These are phyloP conservation scores for Cavia aperea DNA, from an alignment of 2,113 vertebrate genomes.

Conservation along the genomic window DNA sequence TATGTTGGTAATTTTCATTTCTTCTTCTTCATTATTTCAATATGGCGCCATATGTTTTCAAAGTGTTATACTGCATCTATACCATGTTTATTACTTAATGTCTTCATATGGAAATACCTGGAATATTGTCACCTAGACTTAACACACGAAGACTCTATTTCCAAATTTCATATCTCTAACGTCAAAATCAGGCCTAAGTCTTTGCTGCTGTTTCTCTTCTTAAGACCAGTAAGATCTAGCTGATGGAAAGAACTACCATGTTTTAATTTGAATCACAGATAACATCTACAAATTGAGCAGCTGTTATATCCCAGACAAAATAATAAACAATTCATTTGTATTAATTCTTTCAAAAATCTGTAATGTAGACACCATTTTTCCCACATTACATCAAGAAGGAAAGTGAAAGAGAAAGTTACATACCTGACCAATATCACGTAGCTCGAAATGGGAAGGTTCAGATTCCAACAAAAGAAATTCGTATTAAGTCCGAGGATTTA, in stretches of 20 bases:
- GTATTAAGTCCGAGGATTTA: too few species aligned
- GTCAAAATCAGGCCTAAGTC: not conserved
- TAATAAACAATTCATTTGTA: not conserved
- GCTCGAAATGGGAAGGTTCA: not conserved
- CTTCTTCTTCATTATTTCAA: conserved; percentile 8
- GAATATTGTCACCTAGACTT: not conserved
- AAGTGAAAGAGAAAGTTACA: not conserved
- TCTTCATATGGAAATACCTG: not conserved
- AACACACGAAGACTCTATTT: not conserved
- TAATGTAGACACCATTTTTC: not conserved
- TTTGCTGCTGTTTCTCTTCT: not conserved
- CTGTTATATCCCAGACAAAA: too few species aligned
- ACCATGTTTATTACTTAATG: not conserved
- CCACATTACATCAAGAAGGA: not conserved
- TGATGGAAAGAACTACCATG: not conserved
- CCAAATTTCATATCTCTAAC: not conserved
- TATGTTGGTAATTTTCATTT: not conserved
- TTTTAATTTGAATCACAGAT: not conserved
- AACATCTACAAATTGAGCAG: not conserved
- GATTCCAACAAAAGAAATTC: not conserved
- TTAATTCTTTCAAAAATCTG: not conserved
- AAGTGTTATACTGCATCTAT: not conserved
- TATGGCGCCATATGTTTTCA: conserved; percentile 1
- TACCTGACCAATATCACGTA: not conserved
- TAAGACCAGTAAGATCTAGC: not conserved